These are phyloP conservation scores for Gasterosteus aculeatus DNA, from an alignment of 2,113 vertebrate species.

Conservation along the genomic window DNA sequence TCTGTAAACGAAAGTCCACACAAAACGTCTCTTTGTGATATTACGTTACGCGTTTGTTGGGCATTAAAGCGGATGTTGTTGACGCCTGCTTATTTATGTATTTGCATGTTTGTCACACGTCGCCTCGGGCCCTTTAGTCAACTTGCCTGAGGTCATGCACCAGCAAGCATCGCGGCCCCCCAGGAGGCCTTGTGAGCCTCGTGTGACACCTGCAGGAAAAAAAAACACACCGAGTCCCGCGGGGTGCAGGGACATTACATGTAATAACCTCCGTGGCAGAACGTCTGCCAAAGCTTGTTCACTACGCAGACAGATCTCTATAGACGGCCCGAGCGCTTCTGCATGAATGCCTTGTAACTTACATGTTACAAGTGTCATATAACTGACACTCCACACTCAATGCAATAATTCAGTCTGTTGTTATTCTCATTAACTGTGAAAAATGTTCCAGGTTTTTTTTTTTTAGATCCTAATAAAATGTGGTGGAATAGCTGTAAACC, in stretches of 20 bases:
- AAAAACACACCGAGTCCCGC: conserved; percentile 19
- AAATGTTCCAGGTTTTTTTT: not conserved
- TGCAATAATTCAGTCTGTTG: conserved; percentile 9
- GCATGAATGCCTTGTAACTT: conserved; percentile 10
- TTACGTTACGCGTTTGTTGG: conserved; percentile 37
- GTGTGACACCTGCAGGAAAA: conserved; percentile 35
- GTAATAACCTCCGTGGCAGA: conserved; percentile 56
- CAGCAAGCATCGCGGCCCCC: conserved; percentile 28
- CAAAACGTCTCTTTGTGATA: conserved; percentile 4
- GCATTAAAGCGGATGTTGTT: conserved; percentile 29
- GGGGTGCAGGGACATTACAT: conserved; percentile 54
- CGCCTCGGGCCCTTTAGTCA: conserved; percentile 16
- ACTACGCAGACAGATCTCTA: conserved; percentile 15
- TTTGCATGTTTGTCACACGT: conserved; percentile 12
- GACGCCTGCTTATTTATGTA: not conserved
- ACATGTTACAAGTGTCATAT: not conserved
- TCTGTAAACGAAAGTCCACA: conserved; percentile 8
- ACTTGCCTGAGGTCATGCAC: conserved; percentile 36
- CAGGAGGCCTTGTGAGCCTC: conserved; percentile 23
- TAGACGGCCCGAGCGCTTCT: not conserved
- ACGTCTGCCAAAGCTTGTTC: conserved; percentile 51
- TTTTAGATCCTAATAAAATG: not conserved
- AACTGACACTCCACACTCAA: conserved; percentile 15
- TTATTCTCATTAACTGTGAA: not conserved
- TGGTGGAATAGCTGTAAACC: not conserved